Conservation (phyloP, 2,797 vertebrate species). For the Rhadinocentrus ornatus region DNA sequence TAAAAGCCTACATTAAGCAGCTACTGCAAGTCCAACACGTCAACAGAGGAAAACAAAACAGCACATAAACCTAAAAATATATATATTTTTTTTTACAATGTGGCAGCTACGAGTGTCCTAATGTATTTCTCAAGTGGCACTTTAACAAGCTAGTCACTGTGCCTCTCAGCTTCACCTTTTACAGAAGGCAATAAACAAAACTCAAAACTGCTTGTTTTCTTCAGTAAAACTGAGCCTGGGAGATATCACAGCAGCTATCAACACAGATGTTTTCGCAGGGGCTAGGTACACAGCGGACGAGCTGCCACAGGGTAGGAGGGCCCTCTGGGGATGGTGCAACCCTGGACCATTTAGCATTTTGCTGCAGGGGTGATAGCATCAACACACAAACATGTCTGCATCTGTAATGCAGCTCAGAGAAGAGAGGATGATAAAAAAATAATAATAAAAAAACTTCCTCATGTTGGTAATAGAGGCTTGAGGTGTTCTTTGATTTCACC, state of each 20-base stretch:
- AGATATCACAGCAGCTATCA: slow-evolving; percentile 29
- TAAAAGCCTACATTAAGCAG: slow-evolving; percentile 18
- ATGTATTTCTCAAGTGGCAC: slow-evolving; percentile 28
- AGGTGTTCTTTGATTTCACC: background rate
- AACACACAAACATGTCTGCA: slow-evolving; percentile 11
- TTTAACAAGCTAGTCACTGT: slow-evolving; percentile 39
- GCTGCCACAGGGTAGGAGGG: slow-evolving; percentile 26
- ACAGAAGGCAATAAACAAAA: slow-evolving; percentile 42
- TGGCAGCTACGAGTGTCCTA: slow-evolving; percentile 2
- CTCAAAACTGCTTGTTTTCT: slow-evolving; percentile 16
- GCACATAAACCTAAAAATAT: slow-evolving; percentile 35
- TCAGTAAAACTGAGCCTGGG: slow-evolving; percentile 13
- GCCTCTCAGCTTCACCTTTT: slow-evolving; percentile 37
- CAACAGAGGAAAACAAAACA: slow-evolving; percentile 24
- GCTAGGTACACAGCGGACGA: slow-evolving; percentile 35
- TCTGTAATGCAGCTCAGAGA: background rate
- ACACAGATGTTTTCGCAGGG: slow-evolving; percentile 24
- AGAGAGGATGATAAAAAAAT: background rate
- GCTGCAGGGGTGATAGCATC: slow-evolving; percentile 16
- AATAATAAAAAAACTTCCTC: background rate
- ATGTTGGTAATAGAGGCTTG: background rate
- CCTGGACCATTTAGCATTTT: slow-evolving; percentile 40
- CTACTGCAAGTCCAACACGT: slow-evolving; percentile 9
- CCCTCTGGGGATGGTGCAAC: slow-evolving; percentile 36
- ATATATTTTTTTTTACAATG: background rate